Conservation (phyloP, 2,113 vertebrate genomes). For the Rostratula benghalensis region DNA sequence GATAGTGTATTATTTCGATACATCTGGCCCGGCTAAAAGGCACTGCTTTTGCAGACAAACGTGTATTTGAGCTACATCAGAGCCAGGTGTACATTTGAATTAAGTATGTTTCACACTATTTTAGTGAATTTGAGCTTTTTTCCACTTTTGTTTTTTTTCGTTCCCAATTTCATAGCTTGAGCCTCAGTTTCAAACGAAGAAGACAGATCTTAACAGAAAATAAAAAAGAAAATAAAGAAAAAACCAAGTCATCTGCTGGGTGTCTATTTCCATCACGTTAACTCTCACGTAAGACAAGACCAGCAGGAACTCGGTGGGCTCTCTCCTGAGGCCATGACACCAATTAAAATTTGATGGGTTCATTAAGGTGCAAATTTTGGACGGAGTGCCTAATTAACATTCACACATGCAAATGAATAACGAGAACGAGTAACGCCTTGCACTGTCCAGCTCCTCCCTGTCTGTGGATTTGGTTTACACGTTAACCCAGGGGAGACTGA, state of each 20-base stretch:
- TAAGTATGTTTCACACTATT: background rate
- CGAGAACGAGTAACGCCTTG: background rate
- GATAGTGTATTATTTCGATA: background rate
- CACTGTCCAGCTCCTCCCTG: background rate
- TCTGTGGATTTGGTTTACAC: background rate
- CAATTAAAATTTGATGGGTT: conserved; percentile 18
- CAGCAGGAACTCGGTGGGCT: background rate
- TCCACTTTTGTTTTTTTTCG: background rate
- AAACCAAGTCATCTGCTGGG: background rate
- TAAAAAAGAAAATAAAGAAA: background rate
- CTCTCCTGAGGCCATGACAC: background rate
- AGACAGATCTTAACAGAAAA: background rate
- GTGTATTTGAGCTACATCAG: background rate
- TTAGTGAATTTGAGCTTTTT: background rate
- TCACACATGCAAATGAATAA: background rate
- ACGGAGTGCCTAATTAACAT: conserved; percentile 2
- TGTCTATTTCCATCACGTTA: background rate
- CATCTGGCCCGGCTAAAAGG: background rate
- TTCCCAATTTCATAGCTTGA: background rate
- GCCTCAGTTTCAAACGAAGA: background rate
- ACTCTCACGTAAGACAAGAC: background rate
- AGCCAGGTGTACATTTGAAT: background rate
- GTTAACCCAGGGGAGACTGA: background rate
- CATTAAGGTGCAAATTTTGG: conserved; percentile 33
- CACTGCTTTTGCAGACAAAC: background rate